A percentile compares a stretch with the other conserved stretches of the same genome.
Conservation (phyloP, 1,140 invertebrate genomes). For the Drosophila kepulauana region DNA sequence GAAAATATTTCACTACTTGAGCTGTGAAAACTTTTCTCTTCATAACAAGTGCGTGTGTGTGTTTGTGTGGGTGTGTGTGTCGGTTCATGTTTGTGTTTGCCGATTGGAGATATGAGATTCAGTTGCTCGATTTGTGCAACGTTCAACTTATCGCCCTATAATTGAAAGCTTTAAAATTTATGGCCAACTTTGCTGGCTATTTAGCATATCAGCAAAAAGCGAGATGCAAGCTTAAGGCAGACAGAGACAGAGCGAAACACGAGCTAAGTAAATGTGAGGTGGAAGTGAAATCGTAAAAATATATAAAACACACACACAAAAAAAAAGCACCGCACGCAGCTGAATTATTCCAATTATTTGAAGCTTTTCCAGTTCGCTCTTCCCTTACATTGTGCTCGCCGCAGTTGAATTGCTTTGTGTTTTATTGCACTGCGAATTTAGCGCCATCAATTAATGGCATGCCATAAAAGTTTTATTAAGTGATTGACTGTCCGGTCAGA, state of each 20-base stretch:
- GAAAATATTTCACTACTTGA: constrained; percentile 59
- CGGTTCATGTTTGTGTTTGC: constrained; percentile 23
- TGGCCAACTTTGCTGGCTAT: constrained; percentile 63
- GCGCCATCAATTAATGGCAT: constrained; percentile 76
- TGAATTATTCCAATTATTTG: constrained; percentile 43
- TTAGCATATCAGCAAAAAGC: constrained; percentile 32
- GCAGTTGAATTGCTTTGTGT: constrained; percentile 39
- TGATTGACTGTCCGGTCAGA: constrained; percentile 69
- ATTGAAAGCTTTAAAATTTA: constrained; percentile 79
- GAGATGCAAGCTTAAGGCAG: too few species aligned
- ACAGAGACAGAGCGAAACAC: too few species aligned
- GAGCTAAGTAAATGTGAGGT: not conserved
- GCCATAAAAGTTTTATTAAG: constrained; percentile 80
- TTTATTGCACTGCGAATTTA: constrained; percentile 57
- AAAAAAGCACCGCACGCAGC: constrained; percentile 23
- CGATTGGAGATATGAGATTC: constrained; percentile 32
- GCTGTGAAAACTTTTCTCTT: constrained; percentile 42
- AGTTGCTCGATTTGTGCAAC: constrained; percentile 52
- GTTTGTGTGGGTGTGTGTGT: not conserved
- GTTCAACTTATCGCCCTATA: constrained; percentile 69
- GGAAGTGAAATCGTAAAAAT: constrained; percentile 27
- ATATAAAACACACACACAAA: not conserved
- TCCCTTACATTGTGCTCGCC: not conserved
- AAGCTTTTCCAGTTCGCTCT: not conserved
- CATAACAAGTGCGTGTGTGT: constrained; percentile 9